A percentile compares a stretch with the other conserved stretches of the same genome.
Conservation (phyloP, 2,888 invertebrate genomes). For the Andrena fulva region DNA sequence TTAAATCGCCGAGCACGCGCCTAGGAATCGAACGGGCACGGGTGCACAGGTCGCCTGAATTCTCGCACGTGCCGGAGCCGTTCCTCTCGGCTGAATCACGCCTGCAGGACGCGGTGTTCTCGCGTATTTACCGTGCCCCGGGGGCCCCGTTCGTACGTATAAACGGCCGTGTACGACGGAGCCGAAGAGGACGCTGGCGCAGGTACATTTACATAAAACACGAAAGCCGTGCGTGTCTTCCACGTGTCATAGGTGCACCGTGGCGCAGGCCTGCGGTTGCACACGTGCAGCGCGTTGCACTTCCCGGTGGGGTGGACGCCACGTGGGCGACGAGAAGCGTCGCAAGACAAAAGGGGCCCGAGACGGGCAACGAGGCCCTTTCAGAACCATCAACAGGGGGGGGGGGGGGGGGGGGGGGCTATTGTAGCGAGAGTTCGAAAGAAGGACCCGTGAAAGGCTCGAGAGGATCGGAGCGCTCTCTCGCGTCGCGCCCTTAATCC, state of each 20-base stretch:
- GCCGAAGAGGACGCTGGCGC: conserved; percentile 5
- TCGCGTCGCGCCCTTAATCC: conserved; percentile 13
- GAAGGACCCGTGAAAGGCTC: conserved; percentile 39
- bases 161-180: conserved; percentile 10
- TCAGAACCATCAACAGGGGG: conserved; percentile 11
- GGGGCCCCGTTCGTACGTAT: conserved; percentile 15
- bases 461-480: conserved; percentile 13
- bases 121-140: neutral
- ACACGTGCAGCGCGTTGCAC: conserved; percentile 37
- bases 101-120: conserved; percentile 16
- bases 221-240: conserved; percentile 42
- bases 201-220: conserved; percentile 57
- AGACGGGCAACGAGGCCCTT: conserved; percentile 31
- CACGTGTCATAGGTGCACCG: conserved; percentile 42
- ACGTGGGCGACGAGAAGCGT: conserved; percentile 54
- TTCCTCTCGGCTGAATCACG: conserved; percentile 40
- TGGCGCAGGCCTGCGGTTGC: conserved; percentile 19
- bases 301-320: conserved; percentile 43
- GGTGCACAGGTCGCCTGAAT: conserved; percentile 24
- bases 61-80: conserved; percentile 47
- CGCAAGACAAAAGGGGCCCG: conserved; percentile 48
- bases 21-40: conserved; percentile 8
- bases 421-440: conserved; percentile 48
- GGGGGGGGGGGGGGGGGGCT: conserved; percentile 9
- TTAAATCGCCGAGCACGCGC: conserved; percentile 37